These are phyloP conservation scores for Caenorhabditis angaria DNA, from an alignment of 2,888 invertebrate genomes.

Conservation along the genomic window DNA sequence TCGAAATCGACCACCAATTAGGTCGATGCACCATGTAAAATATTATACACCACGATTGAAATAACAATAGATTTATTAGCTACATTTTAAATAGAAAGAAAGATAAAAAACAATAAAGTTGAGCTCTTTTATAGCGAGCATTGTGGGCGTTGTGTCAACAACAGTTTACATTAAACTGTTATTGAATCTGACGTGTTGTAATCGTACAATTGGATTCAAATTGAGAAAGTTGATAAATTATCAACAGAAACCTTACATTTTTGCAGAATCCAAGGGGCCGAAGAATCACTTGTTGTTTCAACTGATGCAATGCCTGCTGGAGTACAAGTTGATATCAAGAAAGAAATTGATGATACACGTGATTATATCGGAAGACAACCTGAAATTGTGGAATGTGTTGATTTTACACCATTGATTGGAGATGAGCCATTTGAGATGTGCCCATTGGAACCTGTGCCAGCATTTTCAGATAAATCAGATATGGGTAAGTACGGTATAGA, in stretches of 20 bases:
- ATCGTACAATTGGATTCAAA: too few relatives aligned
- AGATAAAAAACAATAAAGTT: too few relatives aligned
- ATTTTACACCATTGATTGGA: slow-evolving; percentile 61
- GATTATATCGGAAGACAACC: slow-evolving; percentile 68
- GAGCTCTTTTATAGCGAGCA: too few relatives aligned
- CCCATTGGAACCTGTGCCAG: background rate
- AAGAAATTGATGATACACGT: slow-evolving; percentile 51
- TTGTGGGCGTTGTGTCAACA: too few relatives aligned
- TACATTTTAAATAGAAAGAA: too few relatives aligned
- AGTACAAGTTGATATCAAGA: slow-evolving; percentile 52
- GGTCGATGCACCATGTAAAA: too few relatives aligned
- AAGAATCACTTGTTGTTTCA: slow-evolving; percentile 47
- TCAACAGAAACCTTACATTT: background rate
- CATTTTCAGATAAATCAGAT: slow-evolving; percentile 4
- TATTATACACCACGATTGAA: too few relatives aligned
- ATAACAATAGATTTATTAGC: too few relatives aligned
- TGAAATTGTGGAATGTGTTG: slow-evolving; percentile 64
- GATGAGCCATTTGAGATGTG: slow-evolving; percentile 24
- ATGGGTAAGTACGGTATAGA: slow-evolving; percentile 24
- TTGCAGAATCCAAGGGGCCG: slow-evolving; percentile 45
- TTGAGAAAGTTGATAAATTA: too few relatives aligned
- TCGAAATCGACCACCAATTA: too few relatives aligned
- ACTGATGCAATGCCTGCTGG: slow-evolving; percentile 49
- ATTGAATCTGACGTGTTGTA: too few relatives aligned
- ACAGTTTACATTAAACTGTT: too few relatives aligned